A percentile compares a stretch with the other conserved stretches of the same genome.
These are phyloP conservation scores for Artibeus jamaicensis DNA, from an alignment of 2,797 vertebrate species.

Conservation along the genomic window DNA sequence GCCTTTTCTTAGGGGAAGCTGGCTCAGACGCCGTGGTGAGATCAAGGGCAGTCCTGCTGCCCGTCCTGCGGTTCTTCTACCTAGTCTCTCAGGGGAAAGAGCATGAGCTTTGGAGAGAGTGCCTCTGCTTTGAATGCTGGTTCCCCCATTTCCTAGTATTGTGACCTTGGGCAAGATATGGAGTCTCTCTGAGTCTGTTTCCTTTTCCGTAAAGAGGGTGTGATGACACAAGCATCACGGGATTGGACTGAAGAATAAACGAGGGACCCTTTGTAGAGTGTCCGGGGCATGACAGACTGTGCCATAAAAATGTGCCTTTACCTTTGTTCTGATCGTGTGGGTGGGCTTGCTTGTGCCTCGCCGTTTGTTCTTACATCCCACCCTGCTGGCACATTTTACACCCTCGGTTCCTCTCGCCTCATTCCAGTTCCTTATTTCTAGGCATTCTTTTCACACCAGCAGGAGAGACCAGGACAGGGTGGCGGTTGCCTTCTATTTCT, in stretches of 20 bases:
- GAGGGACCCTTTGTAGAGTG: not conserved
- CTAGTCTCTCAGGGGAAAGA: not conserved
- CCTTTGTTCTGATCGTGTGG: not conserved
- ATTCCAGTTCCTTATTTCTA: not conserved
- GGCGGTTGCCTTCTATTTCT: not conserved
- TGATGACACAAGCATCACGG: not conserved
- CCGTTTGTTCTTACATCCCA: not conserved
- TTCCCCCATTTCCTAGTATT: not conserved
- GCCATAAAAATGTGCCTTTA: not conserved
- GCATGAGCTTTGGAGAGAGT: not conserved
- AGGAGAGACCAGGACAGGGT: not conserved
- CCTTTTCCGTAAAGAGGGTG: not conserved
- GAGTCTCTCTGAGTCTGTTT: not conserved
- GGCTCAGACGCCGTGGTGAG: not conserved
- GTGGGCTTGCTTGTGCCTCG: no score
- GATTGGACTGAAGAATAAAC: not conserved
- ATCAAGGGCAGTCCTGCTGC: not conserved
- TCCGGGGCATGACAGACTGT: not conserved
- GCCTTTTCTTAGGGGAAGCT: not conserved
- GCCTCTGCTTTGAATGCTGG: not conserved
- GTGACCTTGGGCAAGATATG: not conserved
- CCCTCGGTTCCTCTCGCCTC: not conserved
- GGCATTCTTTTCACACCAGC: not conserved
- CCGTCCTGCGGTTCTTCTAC: not conserved
- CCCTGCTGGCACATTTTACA: not conserved